Evolutionary conservation across 2,888 invertebrate species (phyloP).

Genomic region (Eueremaeus valkanovi): DNA sequence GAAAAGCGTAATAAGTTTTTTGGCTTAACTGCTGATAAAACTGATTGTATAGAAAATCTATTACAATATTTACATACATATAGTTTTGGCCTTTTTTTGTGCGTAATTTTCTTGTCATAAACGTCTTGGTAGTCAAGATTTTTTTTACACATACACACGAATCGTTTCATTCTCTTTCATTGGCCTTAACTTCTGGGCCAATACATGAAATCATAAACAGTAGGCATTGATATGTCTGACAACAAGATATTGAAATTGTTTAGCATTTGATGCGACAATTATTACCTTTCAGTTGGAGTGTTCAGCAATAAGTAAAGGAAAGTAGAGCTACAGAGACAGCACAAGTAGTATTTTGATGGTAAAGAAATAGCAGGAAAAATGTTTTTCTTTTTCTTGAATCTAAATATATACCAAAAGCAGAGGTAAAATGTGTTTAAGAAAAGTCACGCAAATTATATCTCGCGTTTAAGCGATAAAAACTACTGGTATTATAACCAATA

Average conservation of each 20-base stretch:
- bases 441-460: conserved; percentile 26
- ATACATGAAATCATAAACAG: too few relatives aligned
- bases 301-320: too few relatives aligned
- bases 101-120: conserved; percentile 5
- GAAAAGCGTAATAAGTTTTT: too few relatives aligned
- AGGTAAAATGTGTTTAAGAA: not conserved
- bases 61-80: not conserved
- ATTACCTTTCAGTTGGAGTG: conserved; percentile 23
- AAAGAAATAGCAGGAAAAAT: not conserved
- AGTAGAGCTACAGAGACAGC: too few relatives aligned
- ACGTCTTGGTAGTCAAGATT: not conserved
- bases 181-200: too few relatives aligned
- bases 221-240: not conserved
- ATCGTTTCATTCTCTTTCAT: too few relatives aligned
- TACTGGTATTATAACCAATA: not conserved
- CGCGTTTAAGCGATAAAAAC: not conserved
- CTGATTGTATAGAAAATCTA: too few relatives aligned
- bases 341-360: not conserved
- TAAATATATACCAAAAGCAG: not conserved
- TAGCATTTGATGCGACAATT: conserved; percentile 28
- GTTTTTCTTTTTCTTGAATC: too few relatives aligned
- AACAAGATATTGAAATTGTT: conserved; percentile 7
- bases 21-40: too few relatives aligned
- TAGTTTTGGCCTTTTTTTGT: too few relatives aligned
- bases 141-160: not conserved